Base-by-base conservation (phyloP, 2,888 invertebrate species). In the Parelbella ahira region DNA sequence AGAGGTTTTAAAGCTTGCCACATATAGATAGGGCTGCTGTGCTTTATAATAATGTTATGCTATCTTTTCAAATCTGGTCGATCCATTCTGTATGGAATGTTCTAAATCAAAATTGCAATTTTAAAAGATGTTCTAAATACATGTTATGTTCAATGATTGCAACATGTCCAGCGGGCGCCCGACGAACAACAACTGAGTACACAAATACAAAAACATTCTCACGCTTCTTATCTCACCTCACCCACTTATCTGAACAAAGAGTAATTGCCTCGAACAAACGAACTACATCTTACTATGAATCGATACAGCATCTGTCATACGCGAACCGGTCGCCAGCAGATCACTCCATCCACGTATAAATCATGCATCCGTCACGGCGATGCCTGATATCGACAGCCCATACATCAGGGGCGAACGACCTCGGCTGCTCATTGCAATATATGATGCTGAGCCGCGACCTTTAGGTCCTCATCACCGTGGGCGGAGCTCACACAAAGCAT, bases 351-450 rank as follows among this genome's bases (percentile, higher is more conserved):
- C 44, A 44, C 44, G 51, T 44, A 53, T 53, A 53, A 51, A 54
- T 54, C 50, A 54, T 47, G 42, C 45, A 51, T 53, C 43, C 51
- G 51, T 56, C 56, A 51, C 30, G 45, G 32, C 38, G 50, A 57
- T 54, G 49, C 44, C 43, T 25, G 58, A 59, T 59, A 60, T 52
- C 51, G 56, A 54, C 51, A 54, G 58, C 38, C 54, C 53, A 58
- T 60, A 56, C 57, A 60, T 63, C 61, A 60, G 51, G 51, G 53
- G 55, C 51, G 54, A 57, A 57, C 47, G 54, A 52, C 54, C 54
- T 58, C 58, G 48, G 42, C 59, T 56, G 50, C 53, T 56, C 57
- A 54, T 51, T 39, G 39, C 32, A 32, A 38, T 38, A 7, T 7
- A 5, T 23, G 18, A 32, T 25, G 25, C 24, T 36, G 13, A 39